Evolutionary conservation across 1,140 invertebrate genomes (phyloP), one percentile per base, ranked within the genome.

Genomic region (Saccostrea cuccullata): DNA sequence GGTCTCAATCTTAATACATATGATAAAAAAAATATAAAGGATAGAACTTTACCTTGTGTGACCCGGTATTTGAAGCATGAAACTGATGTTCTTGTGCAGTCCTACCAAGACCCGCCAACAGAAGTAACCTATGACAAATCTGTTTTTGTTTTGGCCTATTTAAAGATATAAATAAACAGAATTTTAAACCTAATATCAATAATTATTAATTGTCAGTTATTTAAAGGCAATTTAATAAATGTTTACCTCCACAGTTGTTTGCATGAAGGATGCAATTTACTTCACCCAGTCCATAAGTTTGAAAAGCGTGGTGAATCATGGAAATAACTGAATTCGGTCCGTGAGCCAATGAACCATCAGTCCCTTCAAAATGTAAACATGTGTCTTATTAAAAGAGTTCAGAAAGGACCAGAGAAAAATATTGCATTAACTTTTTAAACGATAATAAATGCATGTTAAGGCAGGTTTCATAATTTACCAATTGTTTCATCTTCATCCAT

Each of bases 401-500:
- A 36, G 30, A 36, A 36, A 36, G 30, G 30, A 36, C 30, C 30
- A 36, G 30, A 36, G 30, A 36, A 36, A 36, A 36, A 36, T 36
- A 36, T 36, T 36, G 2, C 30, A 36, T n/a, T n/a, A n/a, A n/a
- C n/a, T n/a, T n/a, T n/a, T n/a, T n/a, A n/a, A n/a, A 36, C 2
- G 30, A 36, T 36, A 36, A 36, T 36, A 36, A 36, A 1, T 2
- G 30, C 30, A 36, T 36, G 30, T 36, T 36, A 36, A 36, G 30
- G 30, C 30, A 36, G 0, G 30, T n/a, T 8, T 23, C 23, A 23
- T 23, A n/a, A 9, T n/a, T 26, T 58, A 85, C 84, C 55, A 36
- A 85, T 85, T 30, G 84, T 85, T 85, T 85, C 56, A 85, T 85
- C n/a, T 60, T 85, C 84, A 26, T 85, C 55, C 13, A 85, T 85